A percentile compares a stretch with the other conserved stretches of the same genome.
Conservation (phyloP, 64 coral and sea anemone species). For the Stichodactyla mertensii region DNA sequence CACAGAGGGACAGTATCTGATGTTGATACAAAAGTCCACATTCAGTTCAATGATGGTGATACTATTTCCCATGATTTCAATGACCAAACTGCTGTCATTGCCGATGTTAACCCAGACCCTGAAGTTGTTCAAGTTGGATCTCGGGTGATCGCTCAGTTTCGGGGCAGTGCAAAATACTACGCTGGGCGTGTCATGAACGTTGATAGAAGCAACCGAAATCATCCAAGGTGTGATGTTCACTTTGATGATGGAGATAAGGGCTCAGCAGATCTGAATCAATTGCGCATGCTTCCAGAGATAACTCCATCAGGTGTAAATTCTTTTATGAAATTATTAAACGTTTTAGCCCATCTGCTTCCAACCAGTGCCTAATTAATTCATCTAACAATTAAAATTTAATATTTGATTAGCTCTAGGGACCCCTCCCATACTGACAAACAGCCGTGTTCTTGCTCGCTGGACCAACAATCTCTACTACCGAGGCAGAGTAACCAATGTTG, state of each 20-base stretch:
- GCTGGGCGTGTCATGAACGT: conserved; percentile 17
- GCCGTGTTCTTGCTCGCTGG: conserved; percentile 66
- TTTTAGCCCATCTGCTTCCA: no score
- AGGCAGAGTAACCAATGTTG: conserved; percentile 47
- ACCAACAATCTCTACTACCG: conserved; percentile 70
- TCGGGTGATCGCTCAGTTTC: conserved; percentile 58
- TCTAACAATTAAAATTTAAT: no score
- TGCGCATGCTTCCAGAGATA: conserved; percentile 8
- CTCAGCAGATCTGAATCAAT: background rate
- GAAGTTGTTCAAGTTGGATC: conserved; percentile 16
- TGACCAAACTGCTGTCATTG: conserved; percentile 41
- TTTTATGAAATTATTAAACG: background rate
- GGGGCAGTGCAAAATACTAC: conserved; percentile 23
- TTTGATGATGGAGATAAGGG: conserved; percentile 48
- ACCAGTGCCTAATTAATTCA: no score
- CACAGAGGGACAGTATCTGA: conserved; percentile 38
- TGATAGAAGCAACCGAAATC: background rate
- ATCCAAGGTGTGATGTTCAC: conserved; percentile 2
- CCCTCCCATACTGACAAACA: conserved; percentile 12
- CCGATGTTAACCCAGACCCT: conserved; percentile 34
- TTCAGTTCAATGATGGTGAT: conserved; percentile 69
- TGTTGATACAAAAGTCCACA: conserved; percentile 35
- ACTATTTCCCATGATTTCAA: conserved; percentile 32
- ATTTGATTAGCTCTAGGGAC: conserved; percentile 8
- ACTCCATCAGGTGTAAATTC: background rate